Conservation (phyloP, 2,888 invertebrate genomes). For the Caenorhabditis imperialis region DNA sequence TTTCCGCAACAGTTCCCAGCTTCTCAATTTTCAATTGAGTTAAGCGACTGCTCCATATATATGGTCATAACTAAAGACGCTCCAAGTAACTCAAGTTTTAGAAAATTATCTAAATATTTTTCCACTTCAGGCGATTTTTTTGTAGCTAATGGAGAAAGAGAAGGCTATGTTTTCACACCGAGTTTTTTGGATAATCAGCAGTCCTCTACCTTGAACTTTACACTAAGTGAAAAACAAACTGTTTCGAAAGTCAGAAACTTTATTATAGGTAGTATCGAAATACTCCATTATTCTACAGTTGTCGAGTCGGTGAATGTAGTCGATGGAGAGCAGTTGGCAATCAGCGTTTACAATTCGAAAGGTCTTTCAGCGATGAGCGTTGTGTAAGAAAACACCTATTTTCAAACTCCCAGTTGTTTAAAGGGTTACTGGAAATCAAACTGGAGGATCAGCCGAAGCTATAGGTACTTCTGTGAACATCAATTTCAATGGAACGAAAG, state of each 20-base stretch:
- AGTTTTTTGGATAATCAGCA: conserved; percentile 26
- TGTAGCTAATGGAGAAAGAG: conserved; percentile 15
- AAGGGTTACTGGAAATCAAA: conserved; percentile 52
- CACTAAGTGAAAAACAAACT: conserved; percentile 25
- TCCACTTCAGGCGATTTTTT: conserved; percentile 15
- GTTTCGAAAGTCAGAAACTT: no score
- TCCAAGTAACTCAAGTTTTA: conserved; percentile 36
- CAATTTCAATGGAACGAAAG: conserved; percentile 18
- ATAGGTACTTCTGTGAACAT: conserved; percentile 40
- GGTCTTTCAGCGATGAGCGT: conserved; percentile 42
- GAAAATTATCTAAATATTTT: background rate
- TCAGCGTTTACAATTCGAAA: conserved; percentile 36
- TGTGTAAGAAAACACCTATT: conserved; percentile 17
- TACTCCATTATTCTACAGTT: conserved; percentile 31
- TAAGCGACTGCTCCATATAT: conserved; percentile 47
- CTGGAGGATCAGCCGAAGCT: conserved; percentile 43
- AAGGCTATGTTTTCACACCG: conserved; percentile 48
- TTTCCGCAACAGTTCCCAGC: conserved; percentile 51
- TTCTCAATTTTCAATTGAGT: conserved; percentile 22
- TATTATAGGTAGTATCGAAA: conserved; percentile 33
- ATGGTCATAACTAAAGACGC: conserved; percentile 33
- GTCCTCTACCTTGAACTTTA: conserved; percentile 29
- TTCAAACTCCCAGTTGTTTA: background rate
- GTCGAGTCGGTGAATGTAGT: conserved; percentile 46
- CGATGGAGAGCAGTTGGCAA: conserved; percentile 30